Conservation (phyloP, 2,888 invertebrate species). For the Gymnocheta viridis region DNA sequence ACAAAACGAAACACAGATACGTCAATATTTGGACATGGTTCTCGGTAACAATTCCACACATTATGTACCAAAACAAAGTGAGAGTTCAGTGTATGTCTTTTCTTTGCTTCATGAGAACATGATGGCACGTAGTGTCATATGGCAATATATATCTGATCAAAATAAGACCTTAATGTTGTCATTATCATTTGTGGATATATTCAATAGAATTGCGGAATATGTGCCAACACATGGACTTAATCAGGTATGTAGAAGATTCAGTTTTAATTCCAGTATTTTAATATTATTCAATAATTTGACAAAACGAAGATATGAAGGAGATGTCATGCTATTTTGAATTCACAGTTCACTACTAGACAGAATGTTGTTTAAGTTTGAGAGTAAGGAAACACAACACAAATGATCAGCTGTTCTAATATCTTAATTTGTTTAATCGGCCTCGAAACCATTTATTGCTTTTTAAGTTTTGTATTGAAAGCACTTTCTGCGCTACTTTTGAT, state of each 20-base stretch:
- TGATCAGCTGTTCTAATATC: too few relatives aligned
- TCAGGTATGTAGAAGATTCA: slow-evolving; percentile 71
- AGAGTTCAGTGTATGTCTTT: slow-evolving; percentile 75
- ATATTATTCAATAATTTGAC: too few relatives aligned
- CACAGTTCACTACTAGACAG: not conserved
- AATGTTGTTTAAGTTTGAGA: not conserved
- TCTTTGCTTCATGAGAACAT: slow-evolving; percentile 76
- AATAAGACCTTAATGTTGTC: slow-evolving; percentile 74
- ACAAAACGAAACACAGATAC: slow-evolving; percentile 74
- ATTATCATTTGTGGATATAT: slow-evolving; percentile 73
- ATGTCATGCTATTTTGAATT: not conserved
- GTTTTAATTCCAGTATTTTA: too few relatives aligned
- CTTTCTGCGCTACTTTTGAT: too few relatives aligned
- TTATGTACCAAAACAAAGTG: slow-evolving; percentile 72
- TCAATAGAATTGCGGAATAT: slow-evolving; percentile 76
- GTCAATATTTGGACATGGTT: slow-evolving; percentile 75
- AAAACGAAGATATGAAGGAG: too few relatives aligned
- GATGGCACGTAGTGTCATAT: slow-evolving; percentile 74
- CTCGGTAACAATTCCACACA: slow-evolving; percentile 76
- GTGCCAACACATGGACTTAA: slow-evolving; percentile 71
- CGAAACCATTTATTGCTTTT: too few relatives aligned
- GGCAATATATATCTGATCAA: slow-evolving; percentile 76
- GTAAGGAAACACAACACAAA: too few relatives aligned
- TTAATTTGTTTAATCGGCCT: not conserved
- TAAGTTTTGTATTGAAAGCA: too few relatives aligned